phyloP scores from a whole-genome alignment of 2,113 vertebrate species.

The Sylvilagus bachmani region DNA sequence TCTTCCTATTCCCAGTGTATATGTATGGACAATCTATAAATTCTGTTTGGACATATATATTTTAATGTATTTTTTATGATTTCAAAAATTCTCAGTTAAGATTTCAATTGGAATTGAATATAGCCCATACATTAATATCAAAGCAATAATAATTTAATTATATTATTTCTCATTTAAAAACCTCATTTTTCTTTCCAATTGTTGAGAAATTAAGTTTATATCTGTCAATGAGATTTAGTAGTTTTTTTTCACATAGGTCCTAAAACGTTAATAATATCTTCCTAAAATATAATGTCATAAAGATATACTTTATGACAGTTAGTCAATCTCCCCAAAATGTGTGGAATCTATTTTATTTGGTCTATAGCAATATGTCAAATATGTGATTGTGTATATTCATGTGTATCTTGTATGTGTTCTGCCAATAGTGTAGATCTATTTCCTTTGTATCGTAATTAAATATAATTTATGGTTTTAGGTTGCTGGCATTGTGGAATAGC shows the following conservation, averaged over 20 bases:
- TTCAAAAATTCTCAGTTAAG: background rate
- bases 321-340: background rate
- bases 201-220: constrained; percentile 10
- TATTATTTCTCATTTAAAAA: constrained; percentile 26
- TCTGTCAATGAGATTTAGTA: background rate
- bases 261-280: constrained; percentile 62
- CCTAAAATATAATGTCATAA: background rate
- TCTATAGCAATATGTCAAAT: constrained; percentile 19
- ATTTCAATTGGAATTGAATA: constrained; percentile 24
- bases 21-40: background rate
- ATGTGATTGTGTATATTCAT: background rate
- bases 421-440: background rate
- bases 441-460: background rate
- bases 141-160: constrained; percentile 34
- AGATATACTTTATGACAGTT: background rate
- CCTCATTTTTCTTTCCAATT: constrained; percentile 15
- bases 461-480: background rate
- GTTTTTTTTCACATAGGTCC: background rate
- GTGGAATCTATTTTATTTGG: background rate
- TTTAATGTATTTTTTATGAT: background rate
- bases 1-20: background rate
- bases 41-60: background rate
- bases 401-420: background rate
- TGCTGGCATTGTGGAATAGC: no score
- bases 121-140: background rate